Evolutionary conservation across 2,888 invertebrate genomes (phyloP), one percentile per base, ranked within the genome.

Genomic region (Ganaspis brasiliensis): DNA sequence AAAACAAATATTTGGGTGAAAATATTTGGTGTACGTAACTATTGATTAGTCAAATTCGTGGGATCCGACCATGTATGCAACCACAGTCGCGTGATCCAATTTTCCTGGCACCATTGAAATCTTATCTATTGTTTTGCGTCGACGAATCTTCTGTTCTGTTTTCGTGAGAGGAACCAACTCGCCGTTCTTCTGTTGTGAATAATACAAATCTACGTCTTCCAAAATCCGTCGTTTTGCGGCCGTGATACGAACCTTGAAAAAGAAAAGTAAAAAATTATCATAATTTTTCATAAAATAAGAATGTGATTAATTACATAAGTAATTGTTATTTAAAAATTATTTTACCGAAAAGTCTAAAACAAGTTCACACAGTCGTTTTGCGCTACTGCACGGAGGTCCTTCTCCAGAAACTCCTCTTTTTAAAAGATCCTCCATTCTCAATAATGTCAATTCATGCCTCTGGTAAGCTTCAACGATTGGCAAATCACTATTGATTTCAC

Each of bases 1-100:
- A 45, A 67, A 67, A 67, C n/a, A 26, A 63, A 24, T 16, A 56
- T 56, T 56, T 56, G 24, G 56, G 24, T 56, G 12, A 56, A 56
- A 63, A 24, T n/a, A 67, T 67, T 67, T 67, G 45, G 45, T 40
- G 67, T 67, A 67, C 24, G 67, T 67, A 67, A 67, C 67, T 72
- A 76, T 31, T 78, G 79, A 77, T 79, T 81, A 73, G 56, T 67
- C 70, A 26, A 26, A 72, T 40, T 73, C 35, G 63, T 79, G 40
- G 55, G 86, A 83, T 61, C 95, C 95, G 49, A 97, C 95, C 81
- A 95, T 95, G 88, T 95, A 97, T 1, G 97, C 97, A 70, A 96
- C 95, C 21, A 97, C 95, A 4, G 96, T 96, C 24, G 97, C 97
- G 91, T 97, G 97, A 91, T 98, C 97, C 82, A 98, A 92, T 91